Base-by-base conservation (phyloP, 2,113 vertebrate species). In the Rhynchopsitta pachyrhyncha region DNA sequence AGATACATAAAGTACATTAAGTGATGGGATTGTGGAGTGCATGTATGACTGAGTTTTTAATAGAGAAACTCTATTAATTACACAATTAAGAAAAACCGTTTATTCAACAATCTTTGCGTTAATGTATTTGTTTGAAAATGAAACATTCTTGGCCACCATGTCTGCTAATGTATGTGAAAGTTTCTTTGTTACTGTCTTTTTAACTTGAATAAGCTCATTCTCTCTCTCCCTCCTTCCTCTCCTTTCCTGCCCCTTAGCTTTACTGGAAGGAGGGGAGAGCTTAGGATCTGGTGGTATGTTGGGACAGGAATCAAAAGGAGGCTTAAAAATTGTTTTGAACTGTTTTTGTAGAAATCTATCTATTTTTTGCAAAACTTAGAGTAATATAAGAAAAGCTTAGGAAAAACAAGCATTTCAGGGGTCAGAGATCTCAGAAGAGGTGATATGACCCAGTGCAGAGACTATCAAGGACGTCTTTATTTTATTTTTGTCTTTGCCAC, bases 1-100 rank as follows among this genome's bases (percentile, higher is more conserved):
- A 79, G 77, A 79, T 41, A 35, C 52, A 93, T 92, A 94, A 90
- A 96, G 42, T 80, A 42, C 69, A 64, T 86, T 81, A 83, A 71
- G 68, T 63, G 60, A 81, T 74, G 86, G 52, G 33, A 44, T 29
- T 70, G 44, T 75, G 55, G 57, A 83, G 28, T 39, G 29, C 2
- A 71, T 86, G 17, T 33, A 53, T 84, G 76, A 31, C 52, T 82
- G 62, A 64, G 17, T 27, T 86, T 81, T 84, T 79, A 50, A 66
- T 37, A 55, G 5, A 31, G 17, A 93, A 78, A 69, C 9, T n/a
- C 29, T 60, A 67, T 68, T 68, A 44, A 90, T 52, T 41, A 16
- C 4, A 27, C 2, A 8, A n/a, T 90, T 82, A 74, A 66, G 68
- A 47, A 84, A 70, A 86, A 92, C 68, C 16, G 35, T 59, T 3